phyloP scores from a whole-genome alignment of 2,797 vertebrate species.

The Acanthurus tractus region DNA sequence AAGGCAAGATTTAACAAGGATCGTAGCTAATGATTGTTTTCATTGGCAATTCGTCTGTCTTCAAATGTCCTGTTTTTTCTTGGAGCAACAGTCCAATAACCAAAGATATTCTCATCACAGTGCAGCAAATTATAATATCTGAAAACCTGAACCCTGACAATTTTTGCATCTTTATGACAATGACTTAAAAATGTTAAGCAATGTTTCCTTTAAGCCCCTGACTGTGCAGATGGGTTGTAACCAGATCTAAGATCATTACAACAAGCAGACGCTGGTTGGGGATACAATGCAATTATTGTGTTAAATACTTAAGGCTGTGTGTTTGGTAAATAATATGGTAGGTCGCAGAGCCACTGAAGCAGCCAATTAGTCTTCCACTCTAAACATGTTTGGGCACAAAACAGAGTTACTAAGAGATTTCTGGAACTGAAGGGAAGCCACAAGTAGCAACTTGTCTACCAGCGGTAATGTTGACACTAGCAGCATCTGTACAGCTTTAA shows the following conservation, averaged over 20 bases:
- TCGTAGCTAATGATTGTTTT: background rate
- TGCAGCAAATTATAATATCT: background rate
- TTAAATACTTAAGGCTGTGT: slow-evolving; percentile 1
- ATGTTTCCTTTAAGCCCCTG: background rate
- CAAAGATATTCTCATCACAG: background rate
- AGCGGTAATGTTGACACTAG: slow-evolving; percentile 16
- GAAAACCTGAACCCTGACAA: background rate
- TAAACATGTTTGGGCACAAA: slow-evolving; percentile 74
- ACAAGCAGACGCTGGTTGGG: slow-evolving; percentile 20
- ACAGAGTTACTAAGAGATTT: slow-evolving; percentile 29
- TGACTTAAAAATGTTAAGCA: background rate
- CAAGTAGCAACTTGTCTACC: slow-evolving; percentile 74
- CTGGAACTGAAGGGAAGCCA: slow-evolving; percentile 31
- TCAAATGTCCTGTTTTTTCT: background rate
- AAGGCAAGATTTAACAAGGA: background rate
- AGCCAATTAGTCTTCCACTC: slow-evolving; percentile 30
- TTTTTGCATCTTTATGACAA: background rate
- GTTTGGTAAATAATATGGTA: slow-evolving; percentile 40
- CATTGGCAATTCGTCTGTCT: background rate
- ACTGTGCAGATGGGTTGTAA: background rate
- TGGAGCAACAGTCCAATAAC: background rate
- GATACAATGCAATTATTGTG: slow-evolving; percentile 21
- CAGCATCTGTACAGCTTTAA: slow-evolving; percentile 40
- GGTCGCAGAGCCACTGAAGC: slow-evolving; percentile 12
- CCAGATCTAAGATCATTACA: background rate